Base-by-base conservation (phyloP, 2,888 invertebrate genomes). In the Tanytarsus gracilentus region DNA sequence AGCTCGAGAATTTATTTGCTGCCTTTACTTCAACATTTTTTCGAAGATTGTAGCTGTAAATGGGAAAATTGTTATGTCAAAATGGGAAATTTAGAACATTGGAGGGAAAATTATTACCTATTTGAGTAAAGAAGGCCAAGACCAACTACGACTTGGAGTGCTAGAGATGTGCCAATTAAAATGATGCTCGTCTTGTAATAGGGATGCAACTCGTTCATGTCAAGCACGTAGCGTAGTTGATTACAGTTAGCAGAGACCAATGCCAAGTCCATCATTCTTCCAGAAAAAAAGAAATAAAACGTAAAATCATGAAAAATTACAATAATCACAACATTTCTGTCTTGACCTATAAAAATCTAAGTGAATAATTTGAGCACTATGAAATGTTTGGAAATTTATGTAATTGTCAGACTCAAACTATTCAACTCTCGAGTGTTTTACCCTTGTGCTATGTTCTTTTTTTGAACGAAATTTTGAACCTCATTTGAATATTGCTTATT, bases 391-490 rank as follows among this genome's bases (percentile, higher is more conserved):
- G 33, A 33, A 33, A 11, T 33, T 36, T 36, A 36, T 16, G 2
- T 36, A 16, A 36, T 36, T 36, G 16, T 16, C n/a, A n/a, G n/a
- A n/a, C 5, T 14, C 36, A 14, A 36, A 11, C 16, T 36, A 5
- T 36, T 14, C 14, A n/a, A 5, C n/a, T 36, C 7, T 36, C 4
- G 36, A 3, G 44, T 30, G 30, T 30, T 30, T 11, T 8, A 8
- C 11, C 58, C 58, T 30, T 58, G 58, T 9, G 48, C 58, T 2
- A 48, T 8, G 30, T 58, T 58, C 21, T 58, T 58, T 48, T 58
- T 58, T n/a, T 58, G 58, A 14, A 58, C 44, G 9, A 58, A 58
- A 21, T 30, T 58, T 11, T 55, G 39, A 1, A 55, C 55, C n/a
- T 55, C 55, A 21, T n/a, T 44, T 21, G 16, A 18, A 44, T 18